Percentiles rank a stretch among this genome's conserved stretches.
Evolutionary conservation across 2,888 invertebrate species (phyloP).

Genomic region (Aporophyla lueneburgensis): DNA sequence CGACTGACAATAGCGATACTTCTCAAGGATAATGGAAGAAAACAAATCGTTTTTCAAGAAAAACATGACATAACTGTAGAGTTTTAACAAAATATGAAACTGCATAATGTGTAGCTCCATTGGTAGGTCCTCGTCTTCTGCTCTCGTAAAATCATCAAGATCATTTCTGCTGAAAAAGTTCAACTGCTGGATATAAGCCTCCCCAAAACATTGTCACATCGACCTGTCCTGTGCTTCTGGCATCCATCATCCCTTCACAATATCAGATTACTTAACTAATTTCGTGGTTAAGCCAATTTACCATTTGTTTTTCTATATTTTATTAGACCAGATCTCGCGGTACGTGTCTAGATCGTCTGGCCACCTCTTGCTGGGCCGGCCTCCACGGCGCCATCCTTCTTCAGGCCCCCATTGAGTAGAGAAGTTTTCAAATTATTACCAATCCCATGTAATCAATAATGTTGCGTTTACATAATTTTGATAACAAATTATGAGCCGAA

Average conservation of each 20-base stretch:
- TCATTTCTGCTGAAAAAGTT: not conserved
- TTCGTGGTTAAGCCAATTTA: too few species aligned
- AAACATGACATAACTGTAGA: not conserved
- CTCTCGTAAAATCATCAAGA: not conserved
- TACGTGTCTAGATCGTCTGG: too few species aligned
- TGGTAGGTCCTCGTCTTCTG: too few species aligned
- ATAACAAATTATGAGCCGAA: constrained; percentile 3
- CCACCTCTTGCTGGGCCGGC: not conserved
- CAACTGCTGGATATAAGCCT: not conserved
- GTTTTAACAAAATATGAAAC: not conserved
- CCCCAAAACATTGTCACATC: not conserved
- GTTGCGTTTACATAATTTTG: constrained; percentile 11
- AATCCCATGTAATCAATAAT: not conserved
- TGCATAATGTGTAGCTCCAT: not conserved
- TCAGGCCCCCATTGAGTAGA: not conserved
- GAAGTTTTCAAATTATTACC: not conserved
- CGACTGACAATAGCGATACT: not conserved
- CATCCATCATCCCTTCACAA: not conserved
- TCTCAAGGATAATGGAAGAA: constrained; percentile 2
- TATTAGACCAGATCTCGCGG: too few species aligned
- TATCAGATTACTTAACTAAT: too few species aligned
- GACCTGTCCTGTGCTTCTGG: not conserved
- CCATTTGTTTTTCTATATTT: too few species aligned
- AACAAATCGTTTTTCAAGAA: constrained; percentile 4
- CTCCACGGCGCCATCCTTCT: not conserved